phyloP scores from a whole-genome alignment of 2,113 vertebrate species.

The Xenopus tropicalis region UCB_Xtro_10.0 CM004449.2:90521001-90521500 shows the following conservation, averaged over 20 bases:
- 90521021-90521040: slow-evolving; percentile 81
- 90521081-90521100: slow-evolving; percentile 21
- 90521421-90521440: too few species aligned
- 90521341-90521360: too few species aligned
- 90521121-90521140: slow-evolving; percentile 50
- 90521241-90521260: slow-evolving; percentile 83
- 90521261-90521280: slow-evolving; percentile 79
- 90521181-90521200: slow-evolving; percentile 61
- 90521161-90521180: slow-evolving; percentile 66
- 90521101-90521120: slow-evolving; percentile 44
- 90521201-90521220: slow-evolving; percentile 59
- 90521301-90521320: slow-evolving; percentile 80
- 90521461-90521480: too few species aligned
- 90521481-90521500: too few species aligned
- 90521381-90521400: too few species aligned
- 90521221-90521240: slow-evolving; percentile 68
- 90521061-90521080: slow-evolving; percentile 59
- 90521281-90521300: slow-evolving; percentile 82
- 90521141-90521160: slow-evolving; percentile 57
- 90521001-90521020: slow-evolving; percentile 68
- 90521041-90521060: slow-evolving; percentile 79
- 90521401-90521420: too few species aligned
- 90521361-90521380: too few species aligned
- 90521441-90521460: too few species aligned
- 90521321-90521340: too few species aligned